Evolutionary conservation across 1,140 invertebrate genomes (phyloP), one percentile per base, ranked within the genome.

Genomic region (Grapholita molesta): DNA sequence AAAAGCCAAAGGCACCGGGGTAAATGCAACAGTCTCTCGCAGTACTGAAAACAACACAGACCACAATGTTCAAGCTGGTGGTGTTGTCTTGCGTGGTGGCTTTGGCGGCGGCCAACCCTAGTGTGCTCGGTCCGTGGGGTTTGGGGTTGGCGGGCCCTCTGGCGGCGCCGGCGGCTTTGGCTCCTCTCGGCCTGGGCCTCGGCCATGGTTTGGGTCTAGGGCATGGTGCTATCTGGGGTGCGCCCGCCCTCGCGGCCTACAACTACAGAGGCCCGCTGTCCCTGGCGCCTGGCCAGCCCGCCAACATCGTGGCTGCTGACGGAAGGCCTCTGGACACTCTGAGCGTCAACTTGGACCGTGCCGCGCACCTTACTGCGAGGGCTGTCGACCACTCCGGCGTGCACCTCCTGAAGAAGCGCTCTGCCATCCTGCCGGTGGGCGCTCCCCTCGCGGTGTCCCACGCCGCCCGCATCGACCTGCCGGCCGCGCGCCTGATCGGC

Each of bases 51-150:
- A 80, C 84, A 88, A 84, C 83, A 85, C 86, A 90, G 82, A 92
- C 85, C 83, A 92, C 88, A 82, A 93, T 93, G 93, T 92, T 89
- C 85, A 93, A 92, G 86, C 85, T 93, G 92, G 93, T 94, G 91
- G 93, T 94, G 91, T 93, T 94, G 92, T 93, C 85, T 76, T 89
- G 85, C 70, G 77, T 92, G 68, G 71, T 93, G 69, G 93, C 92
- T 61, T 67, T 91, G 38, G 92, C 86, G 67, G 76, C 83, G 28
- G 89, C 89, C 65, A 76, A 76, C 18, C 84, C 82, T 38, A 79
- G 75, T 66, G 76, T 67, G 6, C 55, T 82, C 12, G 78, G 71
- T 42, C 75, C 71, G 15, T 69, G 75, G n/a, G 82, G 80, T 24
- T 53, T 77, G 35, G 73, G 75, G 9, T 48, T 78, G 11, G 76